Evolutionary conservation across 2,113 vertebrate genomes (phyloP), one percentile per base, ranked within the genome.

Genomic region (Mus musculus): DNA sequence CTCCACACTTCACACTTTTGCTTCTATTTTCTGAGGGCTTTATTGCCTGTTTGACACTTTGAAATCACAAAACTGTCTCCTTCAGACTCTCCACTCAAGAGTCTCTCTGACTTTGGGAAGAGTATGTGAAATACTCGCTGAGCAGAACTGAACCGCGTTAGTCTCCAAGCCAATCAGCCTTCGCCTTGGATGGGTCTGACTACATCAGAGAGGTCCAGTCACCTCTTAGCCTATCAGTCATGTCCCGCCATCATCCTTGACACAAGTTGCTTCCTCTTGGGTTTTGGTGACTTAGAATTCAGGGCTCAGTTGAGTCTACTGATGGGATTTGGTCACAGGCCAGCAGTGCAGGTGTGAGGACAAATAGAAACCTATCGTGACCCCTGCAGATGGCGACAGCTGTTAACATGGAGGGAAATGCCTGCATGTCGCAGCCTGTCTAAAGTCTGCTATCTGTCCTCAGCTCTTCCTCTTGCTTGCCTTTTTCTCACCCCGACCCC

Each of bases 51-150:
- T n/a, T 76, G 72, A 97, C 71, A 46, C 24, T 42, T 20, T 2
- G 42, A 96, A 96, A 96, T 95, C 75, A 95, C 59, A 85, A 95
- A 76, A 77, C 36, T 42, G 75, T 77, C 76, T 81, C 93, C 12
- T 89, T 92, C 52, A 93, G 49, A 4, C 78, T 91, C 46, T 89
- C 89, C 78, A 36, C 90, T 89, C 13, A 89, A 54, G 1, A 89
- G 63, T 73, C 54, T 88, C 94, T 93, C 85, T 85, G 81, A 90
- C n/a, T 95, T 89, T 49, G 93, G 89, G 92, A 88, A 7, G 42
- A 59, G 56, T 24, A 69, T 59, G 33, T 24, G 78, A 84, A 90
- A 52, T 72, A 4, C 59, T 39, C 82, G 52, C 39, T 72, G 26
- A 88, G 22, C 91, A 59, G 28, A 89, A 52, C 17, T 20, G 61